Percentiles rank a stretch among this genome's conserved stretches.
phyloP scores from a whole-genome alignment of 2,113 vertebrate species.

The Ophthalmolycus amberensis region DNA sequence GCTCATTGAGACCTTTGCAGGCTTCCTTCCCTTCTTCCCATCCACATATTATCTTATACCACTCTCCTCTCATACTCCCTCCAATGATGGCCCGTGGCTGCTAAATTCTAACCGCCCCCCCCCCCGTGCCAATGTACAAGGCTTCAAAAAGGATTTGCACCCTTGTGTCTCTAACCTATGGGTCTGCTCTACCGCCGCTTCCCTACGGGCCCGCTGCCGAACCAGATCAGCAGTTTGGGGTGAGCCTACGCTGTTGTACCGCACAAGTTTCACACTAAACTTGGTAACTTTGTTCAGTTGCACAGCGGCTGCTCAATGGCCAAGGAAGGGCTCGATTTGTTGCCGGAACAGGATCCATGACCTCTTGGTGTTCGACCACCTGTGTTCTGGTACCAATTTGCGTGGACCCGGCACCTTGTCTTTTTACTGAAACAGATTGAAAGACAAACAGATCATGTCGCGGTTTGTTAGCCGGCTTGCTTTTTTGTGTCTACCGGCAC shows the following conservation, averaged over 20 bases:
- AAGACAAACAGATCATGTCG: too few relatives aligned
- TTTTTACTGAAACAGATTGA: too few relatives aligned
- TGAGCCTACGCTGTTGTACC: not conserved
- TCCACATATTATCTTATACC: constrained; percentile 46
- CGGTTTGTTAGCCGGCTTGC: too few relatives aligned
- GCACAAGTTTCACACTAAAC: not conserved
- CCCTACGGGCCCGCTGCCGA: constrained; percentile 7
- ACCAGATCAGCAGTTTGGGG: not conserved
- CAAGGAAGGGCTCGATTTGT: not conserved
- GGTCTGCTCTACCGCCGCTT: not conserved
- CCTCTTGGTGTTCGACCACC: not conserved
- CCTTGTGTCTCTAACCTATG: constrained; percentile 25
- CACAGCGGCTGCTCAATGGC: not conserved
- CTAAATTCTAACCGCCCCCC: constrained; percentile 13
- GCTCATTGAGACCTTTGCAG: constrained; percentile 36
- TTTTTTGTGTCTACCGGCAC: too few relatives aligned
- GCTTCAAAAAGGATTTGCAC: constrained; percentile 36
- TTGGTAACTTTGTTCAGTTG: not conserved
- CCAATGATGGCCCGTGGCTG: constrained; percentile 27
- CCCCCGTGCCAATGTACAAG: not conserved
- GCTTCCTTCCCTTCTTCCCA: constrained; percentile 20
- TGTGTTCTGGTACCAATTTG: not conserved
- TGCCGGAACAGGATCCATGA: not conserved
- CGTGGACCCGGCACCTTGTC: not conserved
- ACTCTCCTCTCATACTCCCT: constrained; percentile 1